These are phyloP conservation scores for Steinernema khuongi DNA, from an alignment of 1,140 invertebrate species.

Conservation along the genomic window DNA sequence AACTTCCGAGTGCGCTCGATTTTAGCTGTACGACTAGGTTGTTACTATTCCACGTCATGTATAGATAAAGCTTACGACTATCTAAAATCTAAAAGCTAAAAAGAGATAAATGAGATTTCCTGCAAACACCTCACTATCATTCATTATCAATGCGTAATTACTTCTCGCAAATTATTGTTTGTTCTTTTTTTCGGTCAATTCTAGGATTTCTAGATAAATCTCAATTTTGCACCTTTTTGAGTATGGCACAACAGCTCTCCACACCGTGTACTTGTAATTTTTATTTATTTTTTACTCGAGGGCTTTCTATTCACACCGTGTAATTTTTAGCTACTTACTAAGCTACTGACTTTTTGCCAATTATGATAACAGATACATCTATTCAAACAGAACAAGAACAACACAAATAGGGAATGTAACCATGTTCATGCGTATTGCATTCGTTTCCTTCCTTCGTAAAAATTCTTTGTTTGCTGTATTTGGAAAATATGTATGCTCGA, in stretches of 20 bases:
- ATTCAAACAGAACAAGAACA: neutral
- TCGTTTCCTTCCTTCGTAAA: neutral
- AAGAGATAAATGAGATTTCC: too few species aligned
- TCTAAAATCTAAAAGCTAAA: too few species aligned
- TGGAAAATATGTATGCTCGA: conserved; percentile 6
- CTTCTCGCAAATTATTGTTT: conserved; percentile 23
- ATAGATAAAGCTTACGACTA: too few species aligned
- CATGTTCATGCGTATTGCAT: neutral
- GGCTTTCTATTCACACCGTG: too few species aligned
- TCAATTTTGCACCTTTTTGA: neutral
- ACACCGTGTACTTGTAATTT: neutral
- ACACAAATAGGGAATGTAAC: conserved; percentile 8
- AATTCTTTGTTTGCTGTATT: neutral
- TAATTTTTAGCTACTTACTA: too few species aligned
- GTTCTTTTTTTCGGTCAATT: neutral
- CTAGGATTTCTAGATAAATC: neutral
- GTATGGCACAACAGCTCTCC: neutral
- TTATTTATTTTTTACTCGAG: neutral
- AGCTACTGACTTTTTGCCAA: neutral
- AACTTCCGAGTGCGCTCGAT: too few species aligned
- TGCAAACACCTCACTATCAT: too few species aligned
- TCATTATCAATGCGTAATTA: too few species aligned
- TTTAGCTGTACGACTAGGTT: too few species aligned
- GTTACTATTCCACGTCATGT: too few species aligned
- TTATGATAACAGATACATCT: neutral